A percentile compares a stretch with the other conserved stretches of the same genome.
Evolutionary conservation across 2,113 vertebrate genomes (phyloP).

Genomic region (Poeciliopsis prolifica): DNA sequence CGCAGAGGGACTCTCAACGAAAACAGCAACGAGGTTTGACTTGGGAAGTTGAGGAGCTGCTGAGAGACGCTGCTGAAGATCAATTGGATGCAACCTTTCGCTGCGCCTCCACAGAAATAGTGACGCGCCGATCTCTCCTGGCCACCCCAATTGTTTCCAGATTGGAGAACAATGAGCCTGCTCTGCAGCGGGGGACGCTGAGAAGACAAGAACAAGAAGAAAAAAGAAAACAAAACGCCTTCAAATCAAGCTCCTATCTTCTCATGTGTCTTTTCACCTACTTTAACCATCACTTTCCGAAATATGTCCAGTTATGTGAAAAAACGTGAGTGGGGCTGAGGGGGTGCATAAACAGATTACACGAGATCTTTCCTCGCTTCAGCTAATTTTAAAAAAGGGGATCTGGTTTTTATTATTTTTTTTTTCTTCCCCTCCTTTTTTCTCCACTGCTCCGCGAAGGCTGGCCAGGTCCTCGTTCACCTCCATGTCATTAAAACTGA

Average conservation of each 20-base stretch:
- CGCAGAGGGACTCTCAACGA: background rate
- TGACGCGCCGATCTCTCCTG: slow-evolving; percentile 40
- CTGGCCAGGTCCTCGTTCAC: slow-evolving; percentile 49
- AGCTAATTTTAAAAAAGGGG: slow-evolving; percentile 51
- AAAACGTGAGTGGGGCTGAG: too few relatives aligned
- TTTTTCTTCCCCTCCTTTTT: slow-evolving; percentile 1
- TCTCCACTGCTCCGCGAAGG: slow-evolving; percentile 17
- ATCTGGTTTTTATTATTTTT: slow-evolving; percentile 22
- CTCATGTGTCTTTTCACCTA: background rate
- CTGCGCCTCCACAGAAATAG: slow-evolving; percentile 33
- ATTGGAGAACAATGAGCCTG: background rate
- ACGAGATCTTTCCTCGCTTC: slow-evolving; percentile 4
- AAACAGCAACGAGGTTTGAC: background rate
- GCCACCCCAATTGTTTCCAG: slow-evolving; percentile 35
- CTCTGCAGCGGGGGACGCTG: background rate
- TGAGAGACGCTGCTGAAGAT: slow-evolving; percentile 18
- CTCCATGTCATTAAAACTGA: slow-evolving; percentile 64
- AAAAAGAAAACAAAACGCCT: background rate
- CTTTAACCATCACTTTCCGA: background rate
- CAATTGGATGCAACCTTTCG: slow-evolving; percentile 11
- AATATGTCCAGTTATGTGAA: background rate
- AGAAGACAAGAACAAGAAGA: background rate
- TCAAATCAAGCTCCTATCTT: slow-evolving; percentile 19
- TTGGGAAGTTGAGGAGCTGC: slow-evolving; percentile 29
- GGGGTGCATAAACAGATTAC: background rate